phyloP scores from a whole-genome alignment of 2,797 vertebrate genomes.

The Ptychadena robeensis region DNA sequence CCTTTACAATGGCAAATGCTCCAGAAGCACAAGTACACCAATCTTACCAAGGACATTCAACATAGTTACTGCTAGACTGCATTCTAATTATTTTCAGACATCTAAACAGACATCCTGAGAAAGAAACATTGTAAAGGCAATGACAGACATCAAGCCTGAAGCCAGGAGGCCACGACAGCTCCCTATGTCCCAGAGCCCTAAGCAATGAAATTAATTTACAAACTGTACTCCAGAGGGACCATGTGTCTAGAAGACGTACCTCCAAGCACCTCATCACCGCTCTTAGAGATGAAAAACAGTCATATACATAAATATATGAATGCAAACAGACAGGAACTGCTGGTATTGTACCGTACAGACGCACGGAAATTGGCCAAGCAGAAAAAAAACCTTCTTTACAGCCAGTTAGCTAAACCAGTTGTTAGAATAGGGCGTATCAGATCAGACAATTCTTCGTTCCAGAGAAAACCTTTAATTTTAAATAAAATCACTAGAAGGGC shows the following conservation, averaged over 20 bases:
- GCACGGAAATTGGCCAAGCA: conserved; percentile 1
- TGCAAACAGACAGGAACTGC: neutral
- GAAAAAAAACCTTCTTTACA: conserved; percentile 15
- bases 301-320: neutral
- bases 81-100: conserved; percentile 34
- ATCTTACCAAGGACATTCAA: conserved; percentile 2
- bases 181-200: neutral
- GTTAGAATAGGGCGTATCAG: neutral
- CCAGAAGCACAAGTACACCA: conserved; percentile 16
- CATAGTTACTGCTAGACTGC: conserved; percentile 11
- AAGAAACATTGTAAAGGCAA: conserved; percentile 13
- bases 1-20: conserved; percentile 3
- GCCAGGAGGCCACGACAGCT: conserved; percentile 13
- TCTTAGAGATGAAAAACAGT: conserved; percentile 10
- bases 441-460: conserved; percentile 1
- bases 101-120: conserved; percentile 31
- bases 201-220: conserved; percentile 34
- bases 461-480: conserved; percentile 3
- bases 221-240: conserved; percentile 5
- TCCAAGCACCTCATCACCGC: neutral
- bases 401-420: neutral
- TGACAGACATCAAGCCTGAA: conserved; percentile 37
- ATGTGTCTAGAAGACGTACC: conserved; percentile 9
- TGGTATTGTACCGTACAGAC: neutral
- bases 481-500: conserved; percentile 3